Evolutionary conservation across 2,888 invertebrate genomes (phyloP).

Genomic region (Bellardia bayeri): DNA sequence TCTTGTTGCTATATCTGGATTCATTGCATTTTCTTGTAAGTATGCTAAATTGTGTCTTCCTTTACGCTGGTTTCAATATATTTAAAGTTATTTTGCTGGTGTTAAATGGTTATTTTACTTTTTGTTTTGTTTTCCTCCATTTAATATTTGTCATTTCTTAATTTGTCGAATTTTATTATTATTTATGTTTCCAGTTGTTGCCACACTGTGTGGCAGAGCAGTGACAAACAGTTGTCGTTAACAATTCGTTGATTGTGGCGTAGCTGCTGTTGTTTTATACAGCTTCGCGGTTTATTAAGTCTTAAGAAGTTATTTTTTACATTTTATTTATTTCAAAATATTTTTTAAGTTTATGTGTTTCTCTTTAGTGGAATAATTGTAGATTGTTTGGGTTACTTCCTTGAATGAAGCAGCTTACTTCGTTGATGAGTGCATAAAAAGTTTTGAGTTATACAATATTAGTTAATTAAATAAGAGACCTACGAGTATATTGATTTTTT

Average conservation of each 20-base stretch:
- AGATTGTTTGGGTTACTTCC: conserved; percentile 10
- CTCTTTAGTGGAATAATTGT: not conserved
- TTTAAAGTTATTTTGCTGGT: conserved; percentile 33
- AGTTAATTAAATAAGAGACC: conserved; percentile 5
- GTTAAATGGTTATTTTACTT: conserved; percentile 11
- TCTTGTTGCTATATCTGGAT: conserved; percentile 26
- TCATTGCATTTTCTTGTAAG: conserved; percentile 16
- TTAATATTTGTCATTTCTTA: conserved; percentile 66
- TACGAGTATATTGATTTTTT: not conserved
- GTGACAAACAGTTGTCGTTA: conserved; percentile 52
- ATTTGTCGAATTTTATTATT: conserved; percentile 75
- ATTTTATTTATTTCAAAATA: conserved; percentile 14
- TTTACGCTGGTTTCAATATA: conserved; percentile 28
- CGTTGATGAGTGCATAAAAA: not conserved
- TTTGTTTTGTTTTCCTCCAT: conserved; percentile 14
- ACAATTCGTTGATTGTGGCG: conserved; percentile 62
- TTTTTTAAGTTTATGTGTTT: conserved; percentile 12
- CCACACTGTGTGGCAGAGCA: not conserved
- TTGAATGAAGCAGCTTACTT: conserved; percentile 8
- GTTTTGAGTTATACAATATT: not conserved
- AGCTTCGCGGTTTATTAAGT: conserved; percentile 68
- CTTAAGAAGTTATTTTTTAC: conserved; percentile 40
- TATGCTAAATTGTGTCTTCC: conserved; percentile 34
- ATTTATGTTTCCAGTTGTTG: conserved; percentile 66
- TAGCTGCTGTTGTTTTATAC: conserved; percentile 50